These are phyloP conservation scores for Amaurobius ferox DNA, from an alignment of 2,888 invertebrate species.

Conservation along the genomic window DNA sequence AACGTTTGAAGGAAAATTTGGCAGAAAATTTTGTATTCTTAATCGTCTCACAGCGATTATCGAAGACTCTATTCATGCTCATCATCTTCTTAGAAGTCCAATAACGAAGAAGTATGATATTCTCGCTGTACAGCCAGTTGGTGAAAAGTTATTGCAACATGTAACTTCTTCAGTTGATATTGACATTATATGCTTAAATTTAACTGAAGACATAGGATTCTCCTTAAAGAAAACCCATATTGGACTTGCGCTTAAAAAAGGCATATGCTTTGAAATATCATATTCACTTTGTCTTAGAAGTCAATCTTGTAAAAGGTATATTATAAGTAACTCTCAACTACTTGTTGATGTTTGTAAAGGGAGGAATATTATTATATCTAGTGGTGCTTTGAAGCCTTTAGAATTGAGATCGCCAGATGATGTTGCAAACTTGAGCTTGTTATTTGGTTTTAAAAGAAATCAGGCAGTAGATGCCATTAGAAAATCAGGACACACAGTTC, in stretches of 20 bases:
- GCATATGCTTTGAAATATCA: constrained; percentile 47
- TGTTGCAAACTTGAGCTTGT: constrained; percentile 41
- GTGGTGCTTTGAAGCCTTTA: constrained; percentile 30
- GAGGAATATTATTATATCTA: constrained; percentile 52
- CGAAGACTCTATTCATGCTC: constrained; percentile 43
- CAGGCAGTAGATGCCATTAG: constrained; percentile 27
- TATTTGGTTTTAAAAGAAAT: constrained; percentile 50
- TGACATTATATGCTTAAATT: constrained; percentile 55
- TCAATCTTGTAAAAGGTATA: constrained; percentile 16
- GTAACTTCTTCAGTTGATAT: constrained; percentile 29
- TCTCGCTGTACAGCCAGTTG: constrained; percentile 49
- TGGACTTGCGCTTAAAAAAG: constrained; percentile 31
- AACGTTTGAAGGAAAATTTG: constrained; percentile 18
- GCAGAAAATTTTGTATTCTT: constrained; percentile 30
- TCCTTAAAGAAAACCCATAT: constrained; percentile 47
- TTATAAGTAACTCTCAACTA: constrained; percentile 43
- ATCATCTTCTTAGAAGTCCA: constrained; percentile 43
- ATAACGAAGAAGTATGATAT: constrained; percentile 56
- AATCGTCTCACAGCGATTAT: constrained; percentile 53
- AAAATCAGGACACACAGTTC: constrained; percentile 31
- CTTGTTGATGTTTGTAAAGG: constrained; percentile 44
- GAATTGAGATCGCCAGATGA: constrained; percentile 46
- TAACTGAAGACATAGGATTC: constrained; percentile 42
- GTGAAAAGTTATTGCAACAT: constrained; percentile 52
- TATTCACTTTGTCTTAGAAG: constrained; percentile 57